Conservation (phyloP, 2,888 invertebrate genomes). For the Tromatobia lineatoria region DNA sequence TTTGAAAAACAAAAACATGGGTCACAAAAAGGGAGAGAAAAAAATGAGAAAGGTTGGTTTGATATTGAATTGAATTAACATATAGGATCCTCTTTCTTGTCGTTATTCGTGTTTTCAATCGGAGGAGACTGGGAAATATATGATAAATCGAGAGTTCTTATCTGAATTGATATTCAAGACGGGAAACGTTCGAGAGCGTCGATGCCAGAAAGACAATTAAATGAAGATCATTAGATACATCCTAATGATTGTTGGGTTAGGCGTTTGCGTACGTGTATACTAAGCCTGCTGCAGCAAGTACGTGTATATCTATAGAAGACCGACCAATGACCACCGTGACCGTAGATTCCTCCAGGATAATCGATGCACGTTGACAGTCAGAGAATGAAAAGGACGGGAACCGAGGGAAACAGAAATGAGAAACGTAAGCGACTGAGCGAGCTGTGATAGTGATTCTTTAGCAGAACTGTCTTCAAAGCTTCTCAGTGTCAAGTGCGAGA, state of each 20-base stretch:
- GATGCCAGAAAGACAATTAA: conserved; percentile 68
- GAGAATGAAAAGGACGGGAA: conserved; percentile 39
- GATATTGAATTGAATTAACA: conserved; percentile 41
- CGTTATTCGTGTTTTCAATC: no score
- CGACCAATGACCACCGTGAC: conserved; percentile 62
- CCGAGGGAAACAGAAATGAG: conserved; percentile 26
- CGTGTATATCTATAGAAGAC: background rate
- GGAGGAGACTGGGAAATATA: background rate
- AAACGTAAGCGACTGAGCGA: background rate
- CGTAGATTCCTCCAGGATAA: conserved; percentile 57
- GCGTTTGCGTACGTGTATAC: conserved; percentile 47
- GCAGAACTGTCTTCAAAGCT: background rate
- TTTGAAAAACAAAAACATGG: conserved; percentile 21
- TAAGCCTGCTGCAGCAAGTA: conserved; percentile 17
- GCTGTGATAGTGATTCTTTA: background rate
- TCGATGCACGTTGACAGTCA: conserved; percentile 29
- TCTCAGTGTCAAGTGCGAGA: background rate
- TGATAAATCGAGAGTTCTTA: conserved; percentile 55
- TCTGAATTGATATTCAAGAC: conserved; percentile 65
- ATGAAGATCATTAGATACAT: conserved; percentile 70
- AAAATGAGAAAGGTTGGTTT: conserved; percentile 24
- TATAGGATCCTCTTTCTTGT: background rate
- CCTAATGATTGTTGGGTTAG: conserved; percentile 58
- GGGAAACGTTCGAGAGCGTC: conserved; percentile 49
- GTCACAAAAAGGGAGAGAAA: conserved; percentile 29